phyloP scores from a whole-genome alignment of 2,797 vertebrate genomes.

The Lepilemur septentrionalis region DNA sequence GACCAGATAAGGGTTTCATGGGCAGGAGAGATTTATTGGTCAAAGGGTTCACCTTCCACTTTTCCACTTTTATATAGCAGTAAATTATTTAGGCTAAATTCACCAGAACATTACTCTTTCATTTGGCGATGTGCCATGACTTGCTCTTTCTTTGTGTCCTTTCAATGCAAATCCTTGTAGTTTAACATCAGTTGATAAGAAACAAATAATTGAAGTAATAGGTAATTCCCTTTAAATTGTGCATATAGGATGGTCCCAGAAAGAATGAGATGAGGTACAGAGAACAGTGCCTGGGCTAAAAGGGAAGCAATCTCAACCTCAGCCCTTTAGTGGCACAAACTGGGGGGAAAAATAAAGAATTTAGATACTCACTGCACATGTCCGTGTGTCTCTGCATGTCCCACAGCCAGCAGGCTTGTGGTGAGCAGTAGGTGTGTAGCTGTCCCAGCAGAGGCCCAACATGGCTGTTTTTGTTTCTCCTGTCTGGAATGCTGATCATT shows the following conservation, averaged over 20 bases:
- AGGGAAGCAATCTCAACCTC: conserved; percentile 61
- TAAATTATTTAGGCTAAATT: conserved; percentile 95
- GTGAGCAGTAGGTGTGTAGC: background rate
- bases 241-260: conserved; percentile 73
- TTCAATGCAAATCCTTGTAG: conserved; percentile 93
- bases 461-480: background rate
- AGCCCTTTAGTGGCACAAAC: conserved; percentile 46
- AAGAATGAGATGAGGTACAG: conserved; percentile 67
- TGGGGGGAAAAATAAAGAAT: background rate
- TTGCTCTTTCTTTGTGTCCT: conserved; percentile 92
- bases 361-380: too few species aligned
- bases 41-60: conserved; percentile 92
- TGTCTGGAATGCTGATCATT: background rate
- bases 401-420: background rate
- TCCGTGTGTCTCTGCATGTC: fast-evolving
- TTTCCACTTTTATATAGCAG: conserved; percentile 88
- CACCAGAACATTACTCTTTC: conserved; percentile 94
- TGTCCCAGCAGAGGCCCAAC: fast-evolving
- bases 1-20: conserved; percentile 94
- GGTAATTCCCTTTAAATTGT: conserved; percentile 87
- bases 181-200: conserved; percentile 94
- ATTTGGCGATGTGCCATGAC: conserved; percentile 92
- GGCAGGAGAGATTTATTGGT: conserved; percentile 95
- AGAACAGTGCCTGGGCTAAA: conserved; percentile 64
- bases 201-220: conserved; percentile 90